A percentile compares a stretch with the other conserved stretches of the same genome.
These are phyloP conservation scores for Polyploca ridens DNA, from an alignment of 2,888 invertebrate species.

Conservation along the genomic window DNA sequence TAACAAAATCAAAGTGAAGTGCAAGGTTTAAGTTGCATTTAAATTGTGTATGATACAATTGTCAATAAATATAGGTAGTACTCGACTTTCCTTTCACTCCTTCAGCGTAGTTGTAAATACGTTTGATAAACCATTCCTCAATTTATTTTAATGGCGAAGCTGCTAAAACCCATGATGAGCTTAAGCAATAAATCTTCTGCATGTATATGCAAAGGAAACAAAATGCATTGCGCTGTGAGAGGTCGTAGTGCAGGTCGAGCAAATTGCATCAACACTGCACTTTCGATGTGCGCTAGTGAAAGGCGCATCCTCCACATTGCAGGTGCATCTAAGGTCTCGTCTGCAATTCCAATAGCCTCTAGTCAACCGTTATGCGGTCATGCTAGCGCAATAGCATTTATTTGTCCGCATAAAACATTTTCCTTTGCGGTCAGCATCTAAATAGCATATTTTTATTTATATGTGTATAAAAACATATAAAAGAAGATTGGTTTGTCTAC, in stretches of 20 bases:
- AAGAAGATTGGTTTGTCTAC: neutral
- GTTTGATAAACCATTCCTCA: too few species aligned
- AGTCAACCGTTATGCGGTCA: slow-evolving; percentile 45
- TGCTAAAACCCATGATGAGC: neutral
- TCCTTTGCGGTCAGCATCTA: neutral
- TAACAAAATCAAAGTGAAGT: slow-evolving; percentile 27
- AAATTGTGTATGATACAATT: too few species aligned
- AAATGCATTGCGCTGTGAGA: slow-evolving; percentile 27
- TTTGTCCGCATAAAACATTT: slow-evolving; percentile 24
- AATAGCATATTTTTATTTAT: neutral
- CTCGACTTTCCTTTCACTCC: neutral
- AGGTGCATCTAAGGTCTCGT: slow-evolving; percentile 51
- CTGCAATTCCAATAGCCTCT: slow-evolving; percentile 33
- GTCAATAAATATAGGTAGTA: too few species aligned
- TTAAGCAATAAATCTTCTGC: neutral
- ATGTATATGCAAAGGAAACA: neutral
- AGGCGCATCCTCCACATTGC: slow-evolving; percentile 67
- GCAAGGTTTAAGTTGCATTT: neutral
- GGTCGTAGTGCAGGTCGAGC: slow-evolving; percentile 60
- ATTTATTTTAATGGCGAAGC: neutral
- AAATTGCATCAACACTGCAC: slow-evolving; percentile 77
- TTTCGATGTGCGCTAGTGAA: slow-evolving; percentile 79
- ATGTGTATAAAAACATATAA: neutral
- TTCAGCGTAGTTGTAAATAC: neutral
- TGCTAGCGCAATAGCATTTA: slow-evolving; percentile 44